phyloP scores from a whole-genome alignment of 2,797 vertebrate species.

The Myotis myotis region DNA sequence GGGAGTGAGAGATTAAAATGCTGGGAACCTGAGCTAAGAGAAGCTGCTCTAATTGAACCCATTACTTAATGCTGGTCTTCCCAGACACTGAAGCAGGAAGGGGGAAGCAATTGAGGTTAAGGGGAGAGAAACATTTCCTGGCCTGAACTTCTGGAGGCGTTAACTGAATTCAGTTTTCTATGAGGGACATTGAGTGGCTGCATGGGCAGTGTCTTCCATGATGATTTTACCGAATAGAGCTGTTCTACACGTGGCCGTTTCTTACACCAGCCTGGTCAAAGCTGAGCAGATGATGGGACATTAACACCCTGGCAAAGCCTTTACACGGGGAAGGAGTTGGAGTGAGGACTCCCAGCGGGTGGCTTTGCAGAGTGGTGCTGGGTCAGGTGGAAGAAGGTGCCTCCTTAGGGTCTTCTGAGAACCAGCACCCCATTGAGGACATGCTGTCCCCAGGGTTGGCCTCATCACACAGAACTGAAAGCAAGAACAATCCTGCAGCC shows the following conservation, averaged over 20 bases:
- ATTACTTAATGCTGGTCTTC: neutral
- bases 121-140: neutral
- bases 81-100: neutral
- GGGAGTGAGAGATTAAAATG: neutral
- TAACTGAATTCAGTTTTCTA: neutral
- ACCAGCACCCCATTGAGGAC: neutral
- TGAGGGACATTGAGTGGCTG: neutral
- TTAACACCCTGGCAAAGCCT: neutral
- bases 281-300: neutral
- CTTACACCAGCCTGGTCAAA: neutral
- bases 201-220: neutral
- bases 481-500: neutral
- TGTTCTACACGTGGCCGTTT: accelerated
- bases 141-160: neutral
- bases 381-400: neutral
- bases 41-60: neutral
- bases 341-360: neutral
- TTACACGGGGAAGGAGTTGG: neutral
- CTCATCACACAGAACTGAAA: neutral
- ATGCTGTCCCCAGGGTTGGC: neutral
- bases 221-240: neutral
- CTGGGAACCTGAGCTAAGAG: neutral
- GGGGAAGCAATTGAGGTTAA: neutral
- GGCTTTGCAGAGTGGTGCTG: neutral
- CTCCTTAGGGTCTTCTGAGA: neutral